Percentiles rank a stretch among this genome's conserved stretches.
Evolutionary conservation across 2,888 invertebrate species (phyloP).

Genomic region (Melolontha melolontha): DNA sequence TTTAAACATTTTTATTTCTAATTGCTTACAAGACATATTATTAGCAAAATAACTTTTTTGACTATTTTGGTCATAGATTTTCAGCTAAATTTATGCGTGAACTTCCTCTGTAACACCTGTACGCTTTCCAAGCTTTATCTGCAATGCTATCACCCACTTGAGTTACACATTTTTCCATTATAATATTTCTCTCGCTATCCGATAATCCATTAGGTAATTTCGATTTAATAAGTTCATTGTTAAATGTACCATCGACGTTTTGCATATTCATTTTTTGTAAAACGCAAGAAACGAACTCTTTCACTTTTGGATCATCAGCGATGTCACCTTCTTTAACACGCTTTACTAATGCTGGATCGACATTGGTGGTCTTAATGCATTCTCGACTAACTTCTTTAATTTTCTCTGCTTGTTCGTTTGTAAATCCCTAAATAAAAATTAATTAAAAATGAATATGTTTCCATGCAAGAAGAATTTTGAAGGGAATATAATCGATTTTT

Average conservation of each 20-base stretch:
- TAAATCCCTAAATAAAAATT: slow-evolving; percentile 10
- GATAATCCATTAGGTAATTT: slow-evolving; percentile 22
- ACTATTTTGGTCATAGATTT: slow-evolving; percentile 2
- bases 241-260: slow-evolving; percentile 46
- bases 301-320: slow-evolving; percentile 51
- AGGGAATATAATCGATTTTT: neutral
- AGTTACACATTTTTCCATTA: slow-evolving; percentile 58
- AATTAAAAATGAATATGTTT: neutral
- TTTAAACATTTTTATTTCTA: too few relatives aligned
- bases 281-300: slow-evolving; percentile 53
- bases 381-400: slow-evolving; percentile 16
- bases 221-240: slow-evolving; percentile 18
- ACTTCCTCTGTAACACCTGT: slow-evolving; percentile 47
- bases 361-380: slow-evolving; percentile 59
- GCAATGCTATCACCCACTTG: slow-evolving; percentile 61
- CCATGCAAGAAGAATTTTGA: neutral
- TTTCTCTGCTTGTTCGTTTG: neutral
- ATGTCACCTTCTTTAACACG: slow-evolving; percentile 65
- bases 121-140: slow-evolving; percentile 46
- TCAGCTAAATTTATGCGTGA: slow-evolving; percentile 12
- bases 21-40: too few relatives aligned
- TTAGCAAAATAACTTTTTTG: too few relatives aligned
- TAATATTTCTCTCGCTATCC: slow-evolving; percentile 5
- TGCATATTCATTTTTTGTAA: slow-evolving; percentile 45
- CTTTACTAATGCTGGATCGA: slow-evolving; percentile 55